Evolutionary conservation across 1,140 invertebrate genomes (phyloP), one percentile per base, ranked within the genome.

Genomic region (Pogonognathellus flavescens): DNA sequence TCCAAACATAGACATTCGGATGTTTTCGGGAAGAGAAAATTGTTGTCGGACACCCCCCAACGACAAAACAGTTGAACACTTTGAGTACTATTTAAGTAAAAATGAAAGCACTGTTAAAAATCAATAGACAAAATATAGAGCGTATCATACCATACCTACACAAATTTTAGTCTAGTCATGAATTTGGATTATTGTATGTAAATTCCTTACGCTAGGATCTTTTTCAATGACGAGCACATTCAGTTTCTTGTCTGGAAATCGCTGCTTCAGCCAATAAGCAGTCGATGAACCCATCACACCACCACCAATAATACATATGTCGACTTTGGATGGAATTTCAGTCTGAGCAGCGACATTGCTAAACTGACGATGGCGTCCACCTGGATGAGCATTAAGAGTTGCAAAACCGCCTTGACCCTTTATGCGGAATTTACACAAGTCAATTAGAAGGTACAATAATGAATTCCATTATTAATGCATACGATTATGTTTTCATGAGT

Each of bases 1-100:
- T 57, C 95, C 94, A 92, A 94, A 98, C 86, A 97, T 90, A 0
- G 97, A 96, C 93, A 99, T 95, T 90, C 95, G 91, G 83, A 99
- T 96, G 91, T 99, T 99, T 92, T 99, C 98, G 84, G 94, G 93
- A 0, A 98, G 89, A 5, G 97, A 96, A 92, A 98, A 99, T 90
- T 99, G 98, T 90, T 99, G 97, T 53, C 96, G 93, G 70, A 99
- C 91, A 1, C 95, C 95, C 82, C 97, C 97, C 50, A 94, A 93
- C 6, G 97, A 97, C 85, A 97, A 90, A 83, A 94, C 93, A 4
- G 95, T 95, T 14, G 96, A 95, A 20, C 93, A 93, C 89, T 93
- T 91, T 49, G 93, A 91, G 90, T 97, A 98, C 96, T 99, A n/a
- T n/a, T n/a, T n/a, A n/a, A n/a, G 31, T 31, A n/a, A 82, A 18